Evolutionary conservation across 2,113 vertebrate species (phyloP).

Genomic region (Pica pica): DNA sequence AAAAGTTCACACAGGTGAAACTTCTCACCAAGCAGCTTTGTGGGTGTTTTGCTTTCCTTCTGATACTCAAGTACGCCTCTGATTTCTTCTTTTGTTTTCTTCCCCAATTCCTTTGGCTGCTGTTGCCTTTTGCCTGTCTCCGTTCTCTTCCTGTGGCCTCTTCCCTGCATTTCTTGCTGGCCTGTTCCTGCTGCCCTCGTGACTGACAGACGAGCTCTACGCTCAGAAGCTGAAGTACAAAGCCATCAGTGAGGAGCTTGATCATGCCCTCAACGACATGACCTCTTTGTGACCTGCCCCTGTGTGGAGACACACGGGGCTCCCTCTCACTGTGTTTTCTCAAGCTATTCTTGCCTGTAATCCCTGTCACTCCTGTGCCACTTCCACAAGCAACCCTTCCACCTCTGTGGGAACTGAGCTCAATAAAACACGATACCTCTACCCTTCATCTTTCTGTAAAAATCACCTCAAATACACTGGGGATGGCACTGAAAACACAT

Average conservation of each 20-base stretch:
- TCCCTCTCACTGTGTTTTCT: not conserved
- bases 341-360: not conserved
- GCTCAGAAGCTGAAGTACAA: conserved; percentile 91
- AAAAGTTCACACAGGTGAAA: not conserved
- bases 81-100: conserved; percentile 44
- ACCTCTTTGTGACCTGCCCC: conserved; percentile 76
- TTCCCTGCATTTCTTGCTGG: not conserved
- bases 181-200: not conserved
- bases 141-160: not conserved
- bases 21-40: not conserved
- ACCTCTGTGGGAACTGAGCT: not conserved
- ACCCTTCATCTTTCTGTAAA: not conserved
- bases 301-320: not conserved
- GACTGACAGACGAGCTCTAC: conserved; percentile 83
- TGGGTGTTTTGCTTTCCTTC: not conserved
- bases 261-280: conserved; percentile 87
- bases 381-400: not conserved
- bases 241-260: conserved; percentile 89
- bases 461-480: not conserved
- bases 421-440: conserved; percentile 54
- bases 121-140: conserved; percentile 10
- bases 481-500: fast-evolving
- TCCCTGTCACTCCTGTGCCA: not conserved
- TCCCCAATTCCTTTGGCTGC: conserved; percentile 46
- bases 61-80: not conserved